Percentiles rank a stretch among this genome's conserved stretches.
phyloP scores from a whole-genome alignment of 2,797 vertebrate genomes.

The Microtus obscurus region DNA sequence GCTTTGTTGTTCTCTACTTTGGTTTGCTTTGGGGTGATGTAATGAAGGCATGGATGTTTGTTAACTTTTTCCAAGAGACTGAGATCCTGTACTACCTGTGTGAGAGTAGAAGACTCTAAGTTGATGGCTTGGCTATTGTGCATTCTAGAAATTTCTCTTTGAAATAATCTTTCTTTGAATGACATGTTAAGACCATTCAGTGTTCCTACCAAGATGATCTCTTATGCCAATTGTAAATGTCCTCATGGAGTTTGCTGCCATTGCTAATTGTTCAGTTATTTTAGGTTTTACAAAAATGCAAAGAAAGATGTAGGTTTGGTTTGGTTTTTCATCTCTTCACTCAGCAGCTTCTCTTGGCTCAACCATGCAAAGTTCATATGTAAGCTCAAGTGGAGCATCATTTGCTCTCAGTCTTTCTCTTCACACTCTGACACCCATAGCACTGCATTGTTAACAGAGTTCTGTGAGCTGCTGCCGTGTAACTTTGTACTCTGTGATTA shows the following conservation, averaged over 20 bases:
- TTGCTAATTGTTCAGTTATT: constrained; percentile 5
- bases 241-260: neutral
- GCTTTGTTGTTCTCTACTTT: neutral
- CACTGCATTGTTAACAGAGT: neutral
- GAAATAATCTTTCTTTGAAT: neutral
- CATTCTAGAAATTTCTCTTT: neutral
- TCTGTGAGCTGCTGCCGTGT: neutral
- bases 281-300: constrained; percentile 30
- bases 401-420: constrained; percentile 43
- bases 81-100: neutral
- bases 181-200: neutral
- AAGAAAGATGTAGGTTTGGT: neutral
- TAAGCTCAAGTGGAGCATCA: neutral
- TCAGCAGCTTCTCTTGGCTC: constrained; percentile 20
- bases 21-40: neutral
- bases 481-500: neutral
- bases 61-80: neutral
- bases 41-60: neutral
- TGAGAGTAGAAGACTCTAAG: neutral
- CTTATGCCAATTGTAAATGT: neutral
- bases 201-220: constrained; percentile 8
- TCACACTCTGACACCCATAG: neutral
- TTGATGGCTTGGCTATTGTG: neutral
- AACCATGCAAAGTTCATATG: neutral
- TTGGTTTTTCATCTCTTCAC: neutral